Evolutionary conservation across 2,113 vertebrate species (phyloP).

Genomic region (Lepidothrix coronata): DNA sequence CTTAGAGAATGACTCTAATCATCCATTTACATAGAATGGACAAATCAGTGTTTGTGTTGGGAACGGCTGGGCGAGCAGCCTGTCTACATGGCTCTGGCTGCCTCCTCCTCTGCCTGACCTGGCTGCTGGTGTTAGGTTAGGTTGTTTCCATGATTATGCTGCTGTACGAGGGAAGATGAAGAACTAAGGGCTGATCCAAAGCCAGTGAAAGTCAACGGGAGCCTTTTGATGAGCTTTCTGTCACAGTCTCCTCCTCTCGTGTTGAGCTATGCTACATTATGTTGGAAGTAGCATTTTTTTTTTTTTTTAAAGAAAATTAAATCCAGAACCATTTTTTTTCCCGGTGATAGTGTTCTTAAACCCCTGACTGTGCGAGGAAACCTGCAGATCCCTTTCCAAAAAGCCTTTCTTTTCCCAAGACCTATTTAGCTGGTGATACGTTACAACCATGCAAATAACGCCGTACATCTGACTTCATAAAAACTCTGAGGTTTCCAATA

Average conservation of each 20-base stretch:
- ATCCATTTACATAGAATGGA: constrained; percentile 86
- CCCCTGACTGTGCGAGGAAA: background rate
- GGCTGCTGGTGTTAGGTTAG: background rate
- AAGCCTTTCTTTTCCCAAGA: background rate
- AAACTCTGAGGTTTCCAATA: constrained; percentile 56
- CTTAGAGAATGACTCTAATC: constrained; percentile 92
- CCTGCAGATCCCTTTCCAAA: constrained; percentile 1
- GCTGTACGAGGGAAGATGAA: background rate
- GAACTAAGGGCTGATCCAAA: background rate
- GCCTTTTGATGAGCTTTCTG: background rate
- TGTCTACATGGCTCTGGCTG: background rate
- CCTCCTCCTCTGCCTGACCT: background rate
- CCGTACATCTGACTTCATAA: constrained; percentile 38
- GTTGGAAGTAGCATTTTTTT: constrained; percentile 1
- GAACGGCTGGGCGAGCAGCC: constrained; percentile 21
- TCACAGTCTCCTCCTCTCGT: background rate
- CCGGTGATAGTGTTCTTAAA: background rate
- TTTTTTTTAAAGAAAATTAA: background rate
- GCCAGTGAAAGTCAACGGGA: constrained; percentile 3
- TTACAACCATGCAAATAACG: constrained; percentile 3
- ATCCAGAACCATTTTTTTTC: constrained; percentile 9
- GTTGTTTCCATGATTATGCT: background rate
- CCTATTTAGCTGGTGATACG: background rate
- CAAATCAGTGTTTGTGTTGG: constrained; percentile 68
- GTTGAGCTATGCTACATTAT: constrained; percentile 23